Base-by-base conservation (phyloP, 2,797 vertebrate genomes). In the Channa striata region DNA sequence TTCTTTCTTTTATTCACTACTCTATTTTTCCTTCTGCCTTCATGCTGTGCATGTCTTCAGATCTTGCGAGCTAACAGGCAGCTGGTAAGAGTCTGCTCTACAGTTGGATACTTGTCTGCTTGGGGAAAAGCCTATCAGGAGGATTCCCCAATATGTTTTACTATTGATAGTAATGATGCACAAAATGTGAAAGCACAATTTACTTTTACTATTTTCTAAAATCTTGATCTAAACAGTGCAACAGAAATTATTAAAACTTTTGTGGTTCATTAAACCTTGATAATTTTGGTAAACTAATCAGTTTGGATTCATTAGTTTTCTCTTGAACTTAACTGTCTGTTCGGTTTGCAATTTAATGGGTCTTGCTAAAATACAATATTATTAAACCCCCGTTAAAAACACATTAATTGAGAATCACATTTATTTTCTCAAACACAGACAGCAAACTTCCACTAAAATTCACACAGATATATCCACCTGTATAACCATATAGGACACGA, bases 51-150 rank as follows among this genome's bases (percentile, higher is more conserved):
- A 95, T 96, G 95, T 93, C 93, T 80, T 94, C 96, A 96, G 95
- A 95, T 97, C 91, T 95, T 97, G 93, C 96, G 95, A 95, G 91
- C 95, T 96, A 96, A 95, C 95, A 96, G 95, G 90, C 96, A 97
- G 93, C 95, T 97, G 96, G 95, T 97, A 97, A 97, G 92, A 90
- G 84, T 87, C 72, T 83, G 86, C 80, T 85, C 83, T 72, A 80
- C 83, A 83, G 81, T 86, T 68, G 63, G 74, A 82, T 81, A 81
- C 83, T 82, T 85, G 69, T 88, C 70, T 88, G 61, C 30, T 50
- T 59, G 52, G 87, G 82, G 72, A 73, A 50, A 68, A 25, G 43
- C 53, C 48, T 49, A 11, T 49, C 60, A 44, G 10, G 33, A 77
- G 30, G 19, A 68, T 67, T 70, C 44, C 23, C 53, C 51, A 23